Base-by-base conservation (phyloP, 23 tunicate genomes). In the Botrylloides violaceus region DNA sequence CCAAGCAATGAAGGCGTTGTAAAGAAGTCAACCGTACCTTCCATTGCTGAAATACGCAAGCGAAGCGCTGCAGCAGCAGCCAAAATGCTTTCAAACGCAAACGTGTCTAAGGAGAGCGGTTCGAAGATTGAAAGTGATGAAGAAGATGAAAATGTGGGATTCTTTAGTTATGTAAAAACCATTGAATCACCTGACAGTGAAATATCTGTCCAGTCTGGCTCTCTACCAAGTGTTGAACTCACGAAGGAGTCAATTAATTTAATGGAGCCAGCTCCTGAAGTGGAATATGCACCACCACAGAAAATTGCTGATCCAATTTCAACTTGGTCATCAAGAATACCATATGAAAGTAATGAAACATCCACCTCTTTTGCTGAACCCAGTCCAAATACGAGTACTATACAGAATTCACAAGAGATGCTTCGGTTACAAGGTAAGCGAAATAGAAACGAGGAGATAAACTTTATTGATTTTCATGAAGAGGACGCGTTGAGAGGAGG, bases 391-490 rank as follows among this genome's bases (percentile, higher is more conserved):
- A 35, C 24, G 21, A 6, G 31, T 4, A 34, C 61, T 5, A 71
- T 75, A 77, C 38, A 53, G 15, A 34, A 63, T 20, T 66, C 58
- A 34, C 71, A 80, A 39, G 49, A 77, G 24, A 62, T 87, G 39
- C 32, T 37, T 21, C 53, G 97, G 32, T 33, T 83, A 35, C 89
- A 80, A 70, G 90, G 86, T 2, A 90, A 80, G 61, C 64, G 50
- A 49, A 73, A 77, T 33, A 66, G 79, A 18, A 82, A 77, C 30
- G 97, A 90, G 33, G 80, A 90, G 53, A 75, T 90, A 3, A 87
- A 90, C 47, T 83, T 90, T 36, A 83, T 90, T 33, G 97, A 90
- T 31, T 26, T 82, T 34, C 65, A 79, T 61, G 90, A 84, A 36
- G 90, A 83, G 61, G 71, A 77, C 21, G 90, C 84, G 12, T 48